Evolutionary conservation across 2,888 invertebrate genomes (phyloP).

Genomic region (Drosophila paramelanica): DNA sequence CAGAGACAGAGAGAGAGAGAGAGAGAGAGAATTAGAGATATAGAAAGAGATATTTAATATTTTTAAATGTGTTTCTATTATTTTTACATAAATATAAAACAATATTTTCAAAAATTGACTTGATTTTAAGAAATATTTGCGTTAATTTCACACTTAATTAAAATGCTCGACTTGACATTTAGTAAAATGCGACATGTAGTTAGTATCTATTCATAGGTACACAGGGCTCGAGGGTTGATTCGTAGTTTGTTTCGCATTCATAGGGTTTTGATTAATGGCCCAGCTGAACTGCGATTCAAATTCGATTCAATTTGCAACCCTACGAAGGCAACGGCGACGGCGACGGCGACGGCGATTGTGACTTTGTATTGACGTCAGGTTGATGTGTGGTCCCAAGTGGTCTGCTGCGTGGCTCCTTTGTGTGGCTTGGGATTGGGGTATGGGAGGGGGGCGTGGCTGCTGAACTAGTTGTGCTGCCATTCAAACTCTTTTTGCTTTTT

Average conservation of each 20-base stretch:
- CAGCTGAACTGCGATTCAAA: conserved; percentile 31
- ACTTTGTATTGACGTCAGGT: conserved; percentile 33
- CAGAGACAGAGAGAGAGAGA: too few species aligned
- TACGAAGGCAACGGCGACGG: neutral
- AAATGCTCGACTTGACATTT: neutral
- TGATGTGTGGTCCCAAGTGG: conserved; percentile 50
- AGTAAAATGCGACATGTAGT: too few species aligned
- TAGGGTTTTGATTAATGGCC: conserved; percentile 48
- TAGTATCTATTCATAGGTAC: too few species aligned
- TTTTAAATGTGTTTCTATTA: too few species aligned
- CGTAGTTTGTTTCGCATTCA: conserved; percentile 15
- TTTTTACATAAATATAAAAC: too few species aligned
- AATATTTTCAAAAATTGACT: neutral
- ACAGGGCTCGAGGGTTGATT: conserved; percentile 1
- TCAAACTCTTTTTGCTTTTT: conserved; percentile 62
- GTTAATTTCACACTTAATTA: conserved; percentile 3
- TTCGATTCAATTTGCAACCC: conserved; percentile 47
- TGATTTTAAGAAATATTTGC: neutral
- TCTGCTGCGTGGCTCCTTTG: neutral
- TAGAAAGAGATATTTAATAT: too few species aligned
- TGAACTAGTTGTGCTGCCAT: conserved; percentile 56
- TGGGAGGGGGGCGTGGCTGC: conserved; percentile 15
- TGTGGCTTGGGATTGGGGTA: neutral
- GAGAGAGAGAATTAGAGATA: too few species aligned
- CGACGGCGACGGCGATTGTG: neutral